Conservation (phyloP, 2,797 vertebrate genomes). For the Sylvia borin region DNA sequence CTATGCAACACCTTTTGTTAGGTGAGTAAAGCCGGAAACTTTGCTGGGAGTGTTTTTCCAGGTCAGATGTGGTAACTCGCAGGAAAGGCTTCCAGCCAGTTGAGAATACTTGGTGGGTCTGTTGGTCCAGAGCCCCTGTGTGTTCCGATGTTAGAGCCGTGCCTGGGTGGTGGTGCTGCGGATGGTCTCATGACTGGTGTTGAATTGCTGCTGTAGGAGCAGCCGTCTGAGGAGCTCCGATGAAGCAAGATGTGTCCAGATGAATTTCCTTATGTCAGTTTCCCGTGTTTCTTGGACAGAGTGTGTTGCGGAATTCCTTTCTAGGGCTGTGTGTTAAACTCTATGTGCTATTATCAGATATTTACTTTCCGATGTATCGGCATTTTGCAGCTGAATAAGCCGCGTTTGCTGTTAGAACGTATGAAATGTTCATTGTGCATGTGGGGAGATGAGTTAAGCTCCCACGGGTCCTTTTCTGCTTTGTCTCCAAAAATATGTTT, state of each 20-base stretch:
- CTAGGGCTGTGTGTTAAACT: neutral
- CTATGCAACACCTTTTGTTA: rapidly evolving
- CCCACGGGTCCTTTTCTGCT: neutral
- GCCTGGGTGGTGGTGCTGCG: too few relatives aligned
- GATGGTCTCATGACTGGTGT: rapidly evolving
- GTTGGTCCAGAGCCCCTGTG: rapidly evolving
- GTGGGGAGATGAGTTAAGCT: neutral
- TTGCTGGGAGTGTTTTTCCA: neutral
- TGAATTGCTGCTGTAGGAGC: neutral
- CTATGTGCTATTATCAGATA: neutral
- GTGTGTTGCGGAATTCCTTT: neutral
- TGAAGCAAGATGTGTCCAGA: too few relatives aligned
- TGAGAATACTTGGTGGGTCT: neutral
- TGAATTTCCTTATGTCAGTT: neutral
- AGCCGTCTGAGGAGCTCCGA: neutral
- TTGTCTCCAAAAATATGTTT: neutral
- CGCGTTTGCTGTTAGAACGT: neutral
- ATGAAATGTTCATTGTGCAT: rapidly evolving
- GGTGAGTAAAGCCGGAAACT: neutral
- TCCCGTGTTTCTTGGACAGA: neutral
- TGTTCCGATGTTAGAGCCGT: neutral
- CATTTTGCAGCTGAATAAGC: neutral
- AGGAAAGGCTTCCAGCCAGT: neutral
- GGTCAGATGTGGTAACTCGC: neutral
- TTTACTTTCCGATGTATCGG: neutral